Percentiles rank a stretch among this genome's conserved stretches.
phyloP scores from a whole-genome alignment of 1,140 invertebrate species.

The Nylanderia fulva region DNA sequence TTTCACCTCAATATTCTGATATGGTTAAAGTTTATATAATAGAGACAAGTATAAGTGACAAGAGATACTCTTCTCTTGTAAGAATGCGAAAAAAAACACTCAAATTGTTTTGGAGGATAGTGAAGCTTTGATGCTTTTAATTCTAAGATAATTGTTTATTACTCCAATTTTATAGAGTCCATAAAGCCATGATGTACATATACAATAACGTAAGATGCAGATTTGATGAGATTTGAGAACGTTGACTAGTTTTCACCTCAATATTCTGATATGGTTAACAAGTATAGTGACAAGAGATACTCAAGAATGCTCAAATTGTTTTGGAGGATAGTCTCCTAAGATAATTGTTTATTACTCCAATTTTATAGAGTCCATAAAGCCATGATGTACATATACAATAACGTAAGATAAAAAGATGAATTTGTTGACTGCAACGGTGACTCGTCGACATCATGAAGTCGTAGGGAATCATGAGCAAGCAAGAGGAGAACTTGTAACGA shows the following conservation, averaged over 20 bases:
- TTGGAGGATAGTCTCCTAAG: neutral
- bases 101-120: neutral
- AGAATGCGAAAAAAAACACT: neutral
- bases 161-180: neutral
- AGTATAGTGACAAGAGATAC: neutral
- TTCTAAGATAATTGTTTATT: no score
- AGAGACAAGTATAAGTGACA: neutral
- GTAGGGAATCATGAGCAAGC: slow-evolving; percentile 57
- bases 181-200: no score
- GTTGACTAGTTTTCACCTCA: neutral
- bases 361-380: neutral
- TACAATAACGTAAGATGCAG: neutral
- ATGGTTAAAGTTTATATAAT: neutral
- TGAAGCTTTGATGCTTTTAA: neutral
- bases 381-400: no score
- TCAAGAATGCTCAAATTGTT: neutral
- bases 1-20: neutral
- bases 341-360: no score
- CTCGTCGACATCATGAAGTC: slow-evolving; percentile 47
- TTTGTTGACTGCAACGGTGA: slow-evolving; percentile 3
- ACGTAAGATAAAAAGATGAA: neutral
- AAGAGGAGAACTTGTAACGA: slow-evolving; percentile 67
- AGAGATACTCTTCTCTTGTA: neutral
- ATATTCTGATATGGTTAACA: neutral
- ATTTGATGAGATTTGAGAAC: no score